Evolutionary conservation across 2,113 vertebrate species (phyloP).

Genomic region (Melierax canorus): DNA sequence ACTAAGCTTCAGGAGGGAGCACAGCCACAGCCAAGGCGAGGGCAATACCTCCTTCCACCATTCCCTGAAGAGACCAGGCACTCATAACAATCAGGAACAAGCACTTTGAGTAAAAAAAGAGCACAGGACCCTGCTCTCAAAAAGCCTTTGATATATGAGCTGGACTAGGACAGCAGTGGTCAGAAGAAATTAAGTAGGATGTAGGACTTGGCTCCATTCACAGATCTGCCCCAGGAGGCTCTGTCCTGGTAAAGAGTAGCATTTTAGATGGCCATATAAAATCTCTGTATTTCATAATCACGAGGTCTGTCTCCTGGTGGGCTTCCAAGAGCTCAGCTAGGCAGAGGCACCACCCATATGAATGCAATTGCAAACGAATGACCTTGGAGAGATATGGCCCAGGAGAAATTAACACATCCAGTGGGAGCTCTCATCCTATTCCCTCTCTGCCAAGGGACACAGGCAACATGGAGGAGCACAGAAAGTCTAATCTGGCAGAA

Average conservation of each 20-base stretch:
- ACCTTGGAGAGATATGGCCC: neutral
- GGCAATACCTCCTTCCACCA: neutral
- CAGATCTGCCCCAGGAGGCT: neutral
- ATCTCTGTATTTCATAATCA: neutral
- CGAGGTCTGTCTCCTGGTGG: neutral
- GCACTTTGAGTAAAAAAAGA: neutral
- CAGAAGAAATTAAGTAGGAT: neutral
- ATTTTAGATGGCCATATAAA: neutral
- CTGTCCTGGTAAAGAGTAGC: neutral
- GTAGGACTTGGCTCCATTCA: neutral
- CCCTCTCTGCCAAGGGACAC: neutral
- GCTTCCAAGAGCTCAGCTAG: neutral
- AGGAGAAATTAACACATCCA: neutral
- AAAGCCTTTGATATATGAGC: neutral
- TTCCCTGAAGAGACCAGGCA: neutral
- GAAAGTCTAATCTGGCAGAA: neutral
- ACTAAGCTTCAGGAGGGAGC: neutral
- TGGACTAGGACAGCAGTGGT: neutral
- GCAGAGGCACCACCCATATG: neutral
- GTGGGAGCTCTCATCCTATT: neutral
- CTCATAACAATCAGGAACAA: neutral
- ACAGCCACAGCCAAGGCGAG: neutral
- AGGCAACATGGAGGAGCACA: neutral
- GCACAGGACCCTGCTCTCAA: neutral
- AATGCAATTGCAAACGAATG: neutral